Base-by-base conservation (phyloP, 1,140 invertebrate species). In the Euschistus heros region DNA sequence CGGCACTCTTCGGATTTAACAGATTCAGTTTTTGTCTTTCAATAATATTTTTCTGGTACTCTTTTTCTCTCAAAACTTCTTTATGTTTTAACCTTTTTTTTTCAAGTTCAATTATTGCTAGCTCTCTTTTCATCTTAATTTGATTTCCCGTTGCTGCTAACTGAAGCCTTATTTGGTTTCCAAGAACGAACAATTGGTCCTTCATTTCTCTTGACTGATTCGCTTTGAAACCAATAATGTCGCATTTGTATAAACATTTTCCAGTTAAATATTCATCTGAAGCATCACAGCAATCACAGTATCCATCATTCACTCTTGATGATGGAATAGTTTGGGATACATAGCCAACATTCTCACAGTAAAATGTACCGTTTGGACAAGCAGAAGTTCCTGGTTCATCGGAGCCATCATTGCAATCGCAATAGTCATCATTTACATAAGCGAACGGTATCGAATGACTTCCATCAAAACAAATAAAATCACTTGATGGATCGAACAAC, bases 251-350 rank as follows among this genome's bases (percentile, higher is more conserved):
- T 0, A 77, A 60, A 76, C 94, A 97, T 0, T 78, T 78, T 15
- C 72, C 74, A 14, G 82, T 80, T 50, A 75, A 75, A 71, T 87
- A 91, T 75, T 99, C 97, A 78, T 99, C 97, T 65, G 86, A 87
- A 2, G 89, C 92, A 81, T 99, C 97, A 79, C 97, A 99, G 71
- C 97, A 99, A 77, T 99, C 86, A 79, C 97, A 99, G 67, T 98
- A 85, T 6, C 92, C 92, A 78, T 99, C 97, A 74, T 97, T 96
- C 0, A 99, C 93, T 72, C 88, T 80, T 2, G 87, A 89, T 26
- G 94, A 93, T 4, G 89, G 88, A 71, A 99, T 86, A 70, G 91
- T 81, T 59, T 81, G 71, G 0, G 91, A 79, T 69, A 80, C 81
- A 75, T 92, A 85, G 2, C 93, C 94, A 50, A 85, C 80, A 78